Conservation (phyloP, 1,140 invertebrate genomes). For the Drosophila saltans region DNA sequence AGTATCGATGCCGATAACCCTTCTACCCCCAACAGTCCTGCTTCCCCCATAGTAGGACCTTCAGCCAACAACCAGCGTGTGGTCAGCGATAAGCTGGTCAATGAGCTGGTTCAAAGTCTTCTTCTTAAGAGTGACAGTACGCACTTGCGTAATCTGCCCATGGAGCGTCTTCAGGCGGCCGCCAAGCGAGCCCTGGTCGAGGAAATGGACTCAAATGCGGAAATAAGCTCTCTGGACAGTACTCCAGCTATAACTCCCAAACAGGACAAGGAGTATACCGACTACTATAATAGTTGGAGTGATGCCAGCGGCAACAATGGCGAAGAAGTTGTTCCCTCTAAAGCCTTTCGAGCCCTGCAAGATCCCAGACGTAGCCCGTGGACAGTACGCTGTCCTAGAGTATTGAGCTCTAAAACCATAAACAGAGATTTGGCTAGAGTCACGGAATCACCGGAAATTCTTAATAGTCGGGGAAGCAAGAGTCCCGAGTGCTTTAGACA, state of each 20-base stretch:
- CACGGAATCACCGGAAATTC: conserved; percentile 78
- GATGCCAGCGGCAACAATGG: conserved; percentile 75
- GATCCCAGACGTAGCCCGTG: conserved; percentile 77
- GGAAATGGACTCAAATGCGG: conserved; percentile 78
- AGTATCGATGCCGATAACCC: conserved; percentile 83
- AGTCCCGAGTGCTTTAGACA: conserved; percentile 74
- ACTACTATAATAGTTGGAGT: conserved; percentile 86
- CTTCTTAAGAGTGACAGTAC: conserved; percentile 84
- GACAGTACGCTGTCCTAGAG: conserved; percentile 84
- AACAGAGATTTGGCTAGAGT: conserved; percentile 83
- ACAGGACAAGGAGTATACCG: conserved; percentile 84
- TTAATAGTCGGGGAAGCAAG: conserved; percentile 59
- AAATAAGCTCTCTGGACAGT: conserved; percentile 82
- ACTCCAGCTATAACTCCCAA: conserved; percentile 83
- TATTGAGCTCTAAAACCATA: conserved; percentile 85
- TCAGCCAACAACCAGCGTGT: conserved; percentile 58
- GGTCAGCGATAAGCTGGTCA: conserved; percentile 85
- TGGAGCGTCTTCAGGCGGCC: conserved; percentile 85
- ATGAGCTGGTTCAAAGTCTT: conserved; percentile 85
- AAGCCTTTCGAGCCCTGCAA: conserved; percentile 84
- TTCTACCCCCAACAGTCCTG: conserved; percentile 84
- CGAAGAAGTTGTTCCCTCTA: conserved; percentile 84
- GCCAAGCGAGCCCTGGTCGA: conserved; percentile 85
- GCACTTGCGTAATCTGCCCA: conserved; percentile 84
- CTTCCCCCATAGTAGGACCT: conserved; percentile 82